Evolutionary conservation across 2,113 vertebrate species (phyloP), one percentile per base, ranked within the genome.

Genomic region (Sinocyclocheilus maitianheensis): DNA sequence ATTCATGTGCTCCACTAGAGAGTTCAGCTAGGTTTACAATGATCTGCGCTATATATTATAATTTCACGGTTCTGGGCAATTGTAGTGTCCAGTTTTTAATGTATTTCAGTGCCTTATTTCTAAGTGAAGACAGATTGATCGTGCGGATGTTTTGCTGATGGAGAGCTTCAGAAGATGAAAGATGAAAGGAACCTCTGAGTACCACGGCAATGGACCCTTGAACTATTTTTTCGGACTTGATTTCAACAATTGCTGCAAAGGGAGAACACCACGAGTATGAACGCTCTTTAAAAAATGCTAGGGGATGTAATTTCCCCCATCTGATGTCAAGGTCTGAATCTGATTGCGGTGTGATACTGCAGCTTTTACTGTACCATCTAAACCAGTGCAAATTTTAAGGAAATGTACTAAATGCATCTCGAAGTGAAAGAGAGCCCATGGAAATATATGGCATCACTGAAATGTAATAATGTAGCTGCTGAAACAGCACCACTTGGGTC

Each of bases 141-240:
- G 84, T 83, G 43, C 67, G 83, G 24, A 26, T 90, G 89, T 92
- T 93, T 90, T 91, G 88, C 91, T 93, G 94, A 95, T 93, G 88
- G 92, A 92, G 88, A 92, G 91, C 81, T 93, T 93, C 91, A 87
- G 92, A 90, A 91, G 93, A 94, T 94, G 93, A 93, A 93, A 93
- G 92, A 94, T 94, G 91, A 94, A 94, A 95, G 92, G 90, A 89
- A 91, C 89, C 91, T 93, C 89, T 85, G 87, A 91, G 91, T 91
- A 92, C 71, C 26, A 60, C 91, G 91, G 90, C 91, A 90, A 89
- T 88, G 90, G 87, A 88, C 91, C 92, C 94, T 94, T 94, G 90
- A 93, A 94, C 91, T 91, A 90, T 93, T 94, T 93, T 91, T 92
- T 91, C 91, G 88, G 89, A 90, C 86, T 92, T 93, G 90, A 94